Conservation (phyloP, 2,797 vertebrate genomes). For the Sebastes flavidus region DNA sequence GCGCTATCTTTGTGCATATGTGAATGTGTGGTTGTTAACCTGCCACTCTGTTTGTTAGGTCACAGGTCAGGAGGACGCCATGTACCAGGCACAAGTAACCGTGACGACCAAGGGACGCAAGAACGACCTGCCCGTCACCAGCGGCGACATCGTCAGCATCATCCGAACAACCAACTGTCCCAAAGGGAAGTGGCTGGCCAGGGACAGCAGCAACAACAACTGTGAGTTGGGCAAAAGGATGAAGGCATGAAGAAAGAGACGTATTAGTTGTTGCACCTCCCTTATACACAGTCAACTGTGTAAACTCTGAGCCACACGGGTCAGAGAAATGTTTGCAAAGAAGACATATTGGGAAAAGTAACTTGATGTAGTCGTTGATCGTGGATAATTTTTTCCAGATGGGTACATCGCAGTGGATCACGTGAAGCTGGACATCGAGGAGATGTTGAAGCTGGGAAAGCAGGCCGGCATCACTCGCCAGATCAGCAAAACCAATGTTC, state of each 20-base stretch:
- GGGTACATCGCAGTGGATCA: constrained; percentile 72
- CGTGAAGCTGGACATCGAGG: constrained; percentile 76
- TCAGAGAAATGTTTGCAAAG: background rate
- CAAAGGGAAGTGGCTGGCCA: constrained; percentile 80
- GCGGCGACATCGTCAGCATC: constrained; percentile 72
- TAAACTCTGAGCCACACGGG: background rate
- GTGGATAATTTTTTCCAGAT: constrained; percentile 66
- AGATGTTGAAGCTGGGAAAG: constrained; percentile 77
- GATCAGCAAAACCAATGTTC: constrained; percentile 15
- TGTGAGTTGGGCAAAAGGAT: constrained; percentile 78
- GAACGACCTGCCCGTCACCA: constrained; percentile 63
- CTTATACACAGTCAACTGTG: background rate
- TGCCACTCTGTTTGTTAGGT: constrained; percentile 69
- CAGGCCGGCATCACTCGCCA: constrained; percentile 46
- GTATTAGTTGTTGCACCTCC: background rate
- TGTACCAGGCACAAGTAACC: constrained; percentile 69
- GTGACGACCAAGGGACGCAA: constrained; percentile 73
- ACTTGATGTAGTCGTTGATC: background rate
- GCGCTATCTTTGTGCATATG: background rate
- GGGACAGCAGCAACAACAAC: constrained; percentile 74
- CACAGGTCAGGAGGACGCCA: constrained; percentile 75
- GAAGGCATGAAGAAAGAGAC: background rate
- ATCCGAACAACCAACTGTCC: constrained; percentile 77
- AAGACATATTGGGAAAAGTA: background rate
- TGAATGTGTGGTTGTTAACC: background rate